Conservation (phyloP, 2,113 vertebrate genomes). For the Misgurnus mizolepis region DNA sequence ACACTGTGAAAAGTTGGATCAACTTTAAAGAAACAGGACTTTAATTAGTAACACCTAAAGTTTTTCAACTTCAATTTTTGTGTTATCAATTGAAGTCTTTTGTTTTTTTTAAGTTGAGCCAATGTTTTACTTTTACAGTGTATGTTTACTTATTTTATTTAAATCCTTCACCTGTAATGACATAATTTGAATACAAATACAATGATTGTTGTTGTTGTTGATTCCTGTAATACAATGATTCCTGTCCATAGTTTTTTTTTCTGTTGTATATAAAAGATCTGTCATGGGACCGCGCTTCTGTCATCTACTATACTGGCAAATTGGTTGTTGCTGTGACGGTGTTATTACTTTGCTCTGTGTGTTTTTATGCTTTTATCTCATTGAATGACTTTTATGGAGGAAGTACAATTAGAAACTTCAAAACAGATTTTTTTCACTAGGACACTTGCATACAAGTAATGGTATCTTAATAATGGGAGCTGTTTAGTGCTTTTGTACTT, state of each 20-base stretch:
- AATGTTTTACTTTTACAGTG: too few relatives aligned
- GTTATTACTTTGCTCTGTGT: not conserved
- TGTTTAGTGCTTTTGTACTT: conserved; percentile 8
- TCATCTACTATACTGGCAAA: not conserved
- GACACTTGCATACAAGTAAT: conserved; percentile 64
- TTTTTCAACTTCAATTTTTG: too few relatives aligned
- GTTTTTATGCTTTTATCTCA: not conserved
- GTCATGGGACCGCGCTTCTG: not conserved
- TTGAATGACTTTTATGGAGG: not conserved
- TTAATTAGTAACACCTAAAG: too few relatives aligned
- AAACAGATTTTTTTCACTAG: conserved; percentile 50
- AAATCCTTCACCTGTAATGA: conserved; percentile 58
- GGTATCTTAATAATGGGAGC: conserved; percentile 59
- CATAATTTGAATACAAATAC: conserved; percentile 50
- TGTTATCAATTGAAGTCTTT: too few relatives aligned
- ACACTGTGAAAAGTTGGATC: too few relatives aligned
- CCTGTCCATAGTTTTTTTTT: conserved; percentile 8
- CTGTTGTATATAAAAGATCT: not conserved
- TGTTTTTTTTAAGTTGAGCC: too few relatives aligned
- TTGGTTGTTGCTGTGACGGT: not conserved
- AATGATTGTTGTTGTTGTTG: too few relatives aligned
- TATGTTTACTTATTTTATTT: conserved; percentile 48
- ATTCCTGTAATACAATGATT: conserved; percentile 52
- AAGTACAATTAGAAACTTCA: conserved; percentile 18
- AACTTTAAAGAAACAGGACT: too few relatives aligned